Conservation (phyloP, 2,888 invertebrate species). For the Baccha elongata region DNA sequence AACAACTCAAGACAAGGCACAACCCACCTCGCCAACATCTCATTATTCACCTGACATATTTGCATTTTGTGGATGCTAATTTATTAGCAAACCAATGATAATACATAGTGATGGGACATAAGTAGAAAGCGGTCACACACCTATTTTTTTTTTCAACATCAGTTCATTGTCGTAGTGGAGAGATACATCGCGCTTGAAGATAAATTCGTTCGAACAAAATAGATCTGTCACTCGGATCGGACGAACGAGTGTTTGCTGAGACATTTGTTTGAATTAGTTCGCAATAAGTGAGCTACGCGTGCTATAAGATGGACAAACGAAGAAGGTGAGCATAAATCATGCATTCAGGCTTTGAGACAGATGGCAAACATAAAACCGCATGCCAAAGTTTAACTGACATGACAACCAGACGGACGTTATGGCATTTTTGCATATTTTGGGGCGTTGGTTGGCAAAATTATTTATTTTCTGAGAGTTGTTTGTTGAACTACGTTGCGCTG, state of each 20-base stretch:
- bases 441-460: slow-evolving; percentile 51
- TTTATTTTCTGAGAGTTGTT: slow-evolving; percentile 24
- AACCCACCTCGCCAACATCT: slow-evolving; percentile 43
- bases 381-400: slow-evolving; percentile 8
- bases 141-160: slow-evolving; percentile 36
- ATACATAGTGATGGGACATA: slow-evolving; percentile 50
- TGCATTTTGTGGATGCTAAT: slow-evolving; percentile 72
- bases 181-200: slow-evolving; percentile 14
- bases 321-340: slow-evolving; percentile 56
- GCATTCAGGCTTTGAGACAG: slow-evolving; percentile 55
- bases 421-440: slow-evolving; percentile 54
- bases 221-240: neutral
- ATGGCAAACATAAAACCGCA: slow-evolving; percentile 46
- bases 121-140: slow-evolving; percentile 66
- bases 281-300: slow-evolving; percentile 45
- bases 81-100: slow-evolving; percentile 64
- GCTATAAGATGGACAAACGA: slow-evolving; percentile 8
- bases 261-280: slow-evolving; percentile 71
- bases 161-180: too few species aligned
- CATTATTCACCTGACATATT: slow-evolving; percentile 72
- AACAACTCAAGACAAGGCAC: slow-evolving; percentile 33
- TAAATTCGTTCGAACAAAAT: slow-evolving; percentile 45
- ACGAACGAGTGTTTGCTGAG: slow-evolving; percentile 46
- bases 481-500: slow-evolving; percentile 28
- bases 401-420: slow-evolving; percentile 14